Evolutionary conservation across 1,140 invertebrate genomes (phyloP), one percentile per base, ranked within the genome.

Genomic region (Sesamia nonagrioides): DNA sequence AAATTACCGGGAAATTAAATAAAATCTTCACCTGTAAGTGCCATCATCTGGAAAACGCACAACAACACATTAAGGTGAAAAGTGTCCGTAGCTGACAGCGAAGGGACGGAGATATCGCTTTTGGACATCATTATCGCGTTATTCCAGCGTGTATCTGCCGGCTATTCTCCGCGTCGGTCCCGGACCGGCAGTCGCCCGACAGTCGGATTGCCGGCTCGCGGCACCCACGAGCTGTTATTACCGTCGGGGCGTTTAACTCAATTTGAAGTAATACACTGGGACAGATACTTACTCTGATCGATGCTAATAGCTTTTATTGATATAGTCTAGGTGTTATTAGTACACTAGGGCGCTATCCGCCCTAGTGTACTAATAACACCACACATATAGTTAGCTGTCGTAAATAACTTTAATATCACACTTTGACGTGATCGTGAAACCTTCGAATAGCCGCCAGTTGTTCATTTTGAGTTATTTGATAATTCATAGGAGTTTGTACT

Each of bases 281-380:
- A 91, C 89, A 90, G 88, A 90, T 91, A 89, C 85, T 91, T 91
- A 92, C 81, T 60, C 84, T 90, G 92, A 92, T 93, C 88, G 90
- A 92, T 92, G 89, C 78, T 93, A 93, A 93, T 93, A 87, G 89
- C 88, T 88, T 92, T 93, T 93, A 93, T 93, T 93, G 92, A 92
- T 93, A 93, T 91, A 93, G 87, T 75, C 86, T 88, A 90, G 86
- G 75, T 89, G 87, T 91, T 93, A 91, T 93, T 82, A 91, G 88
- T 87, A 87, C 86, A 88, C 82, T 88, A 80, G 79, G 71, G 17
- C 56, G 82, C 79, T 80, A 82, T 76, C 83, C 76, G 82, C n/a
- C n/a, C n/a, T n/a, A n/a, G n/a, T n/a, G n/a, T n/a, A n/a, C n/a
- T n/a, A n/a, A n/a, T n/a, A n/a, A n/a, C n/a, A n/a, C n/a, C n/a